These are phyloP conservation scores for Marmota monax DNA, from an alignment of 2,113 vertebrate species.

Conservation along the genomic window DNA sequence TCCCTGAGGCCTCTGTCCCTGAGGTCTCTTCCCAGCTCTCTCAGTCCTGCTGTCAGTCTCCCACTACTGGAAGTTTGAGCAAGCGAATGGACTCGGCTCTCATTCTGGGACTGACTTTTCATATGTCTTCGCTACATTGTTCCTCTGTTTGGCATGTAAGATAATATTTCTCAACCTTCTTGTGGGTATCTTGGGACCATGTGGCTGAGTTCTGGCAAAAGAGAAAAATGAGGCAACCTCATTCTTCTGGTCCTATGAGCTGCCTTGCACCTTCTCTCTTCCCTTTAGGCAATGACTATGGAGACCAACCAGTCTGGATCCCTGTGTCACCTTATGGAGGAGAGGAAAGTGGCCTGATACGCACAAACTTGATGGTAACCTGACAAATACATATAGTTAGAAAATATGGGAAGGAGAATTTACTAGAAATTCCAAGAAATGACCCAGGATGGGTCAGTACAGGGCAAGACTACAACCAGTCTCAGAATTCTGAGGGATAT, in stretches of 20 bases:
- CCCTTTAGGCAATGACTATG: background rate
- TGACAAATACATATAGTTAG: background rate
- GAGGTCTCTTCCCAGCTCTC: background rate
- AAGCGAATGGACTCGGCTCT: background rate
- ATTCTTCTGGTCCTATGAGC: background rate
- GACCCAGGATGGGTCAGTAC: background rate
- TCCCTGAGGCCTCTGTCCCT: background rate
- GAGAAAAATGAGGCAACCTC: background rate
- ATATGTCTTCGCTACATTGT: background rate
- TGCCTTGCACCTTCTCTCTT: background rate
- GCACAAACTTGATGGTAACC: background rate
- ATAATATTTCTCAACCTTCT: background rate
- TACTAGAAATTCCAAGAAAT: slow-evolving; percentile 17
- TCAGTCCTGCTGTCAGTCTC: too few relatives aligned
- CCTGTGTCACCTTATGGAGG: background rate
- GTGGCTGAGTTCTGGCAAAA: background rate
- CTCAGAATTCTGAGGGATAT: background rate
- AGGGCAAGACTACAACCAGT: background rate
- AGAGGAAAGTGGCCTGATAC: background rate
- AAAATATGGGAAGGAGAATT: background rate
- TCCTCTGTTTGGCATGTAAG: background rate
- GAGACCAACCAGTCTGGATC: background rate
- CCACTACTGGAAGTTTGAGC: background rate
- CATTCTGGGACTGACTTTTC: background rate
- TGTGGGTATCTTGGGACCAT: background rate